Evolutionary conservation across 2,888 invertebrate species (phyloP), one percentile per base, ranked within the genome.

Genomic region (Diplazon laetatorius): DNA sequence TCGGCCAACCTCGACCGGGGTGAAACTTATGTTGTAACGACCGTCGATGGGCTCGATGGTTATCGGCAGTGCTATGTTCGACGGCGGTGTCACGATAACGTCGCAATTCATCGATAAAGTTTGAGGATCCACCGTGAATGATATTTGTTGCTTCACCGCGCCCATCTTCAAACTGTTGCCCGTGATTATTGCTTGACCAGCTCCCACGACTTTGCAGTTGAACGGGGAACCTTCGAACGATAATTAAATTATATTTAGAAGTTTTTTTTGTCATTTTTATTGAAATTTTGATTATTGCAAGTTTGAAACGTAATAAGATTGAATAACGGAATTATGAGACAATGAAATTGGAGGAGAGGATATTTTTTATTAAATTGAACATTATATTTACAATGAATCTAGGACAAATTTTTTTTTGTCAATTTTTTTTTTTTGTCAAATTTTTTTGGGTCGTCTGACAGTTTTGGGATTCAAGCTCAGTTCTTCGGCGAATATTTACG

Each of bases 1-100:
- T 0, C 98, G 93, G 0, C 97, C 97, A 16, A 98, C 98, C 83
- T 96, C 96, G 78, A 94, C 94, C 0, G 98, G 98, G 0, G 95
- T 94, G 89, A 97, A 98, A 25, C 95, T 93, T 9, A 95, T 95
- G 3, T 94, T 94, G 89, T 95, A 95, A n/a, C 94, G 94, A 2
- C 93, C 93, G 39, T 95, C 93, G 57, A 93, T 89, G 14, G 94
- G 91, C 0, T 94, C 93, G 8, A 97, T 91, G 73, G 95, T 95
- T 1, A 96, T 94, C 0, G 96, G 95, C 1, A 97, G 93, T 74
- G 94, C 95, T 84, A 95, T 95, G 0, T 96, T 97, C n/a, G 96
- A 95, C 0, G 98, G 97, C 0, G 97, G 95, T 0, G 95, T 94
- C 0, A 96, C 95, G 86, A 95, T 94, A 0, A 91, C 87, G 80